A percentile compares a stretch with the other conserved stretches of the same genome.
These are phyloP conservation scores for Creontiades dilutus DNA, from an alignment of 2,888 invertebrate species.

Conservation along the genomic window DNA sequence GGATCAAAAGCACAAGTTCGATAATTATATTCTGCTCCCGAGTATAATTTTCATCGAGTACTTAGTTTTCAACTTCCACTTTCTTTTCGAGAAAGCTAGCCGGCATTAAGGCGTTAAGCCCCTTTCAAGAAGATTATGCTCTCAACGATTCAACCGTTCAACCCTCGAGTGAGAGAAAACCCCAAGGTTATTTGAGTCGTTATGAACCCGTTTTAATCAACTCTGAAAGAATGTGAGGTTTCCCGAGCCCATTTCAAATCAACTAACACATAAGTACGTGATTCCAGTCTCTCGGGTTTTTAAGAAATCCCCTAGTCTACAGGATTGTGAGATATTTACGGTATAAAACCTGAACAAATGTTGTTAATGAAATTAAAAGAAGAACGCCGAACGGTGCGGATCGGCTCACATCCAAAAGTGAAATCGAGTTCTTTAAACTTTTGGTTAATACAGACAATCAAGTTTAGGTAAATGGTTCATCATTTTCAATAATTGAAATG, in stretches of 20 bases:
- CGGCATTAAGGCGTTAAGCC: background rate
- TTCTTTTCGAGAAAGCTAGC: background rate
- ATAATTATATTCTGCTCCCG: too few relatives aligned
- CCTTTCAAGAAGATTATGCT: constrained; percentile 18
- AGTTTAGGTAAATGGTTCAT: too few relatives aligned
- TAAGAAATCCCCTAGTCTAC: background rate
- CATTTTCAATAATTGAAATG: too few relatives aligned
- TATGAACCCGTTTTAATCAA: background rate
- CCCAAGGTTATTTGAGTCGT: background rate
- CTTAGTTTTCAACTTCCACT: background rate
- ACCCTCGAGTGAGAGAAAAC: background rate
- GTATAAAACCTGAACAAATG: too few relatives aligned
- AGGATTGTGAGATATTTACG: too few relatives aligned
- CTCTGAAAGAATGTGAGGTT: background rate
- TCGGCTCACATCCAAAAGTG: too few relatives aligned
- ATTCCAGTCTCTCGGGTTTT: background rate
- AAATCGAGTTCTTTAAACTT: too few relatives aligned
- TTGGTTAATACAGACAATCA: too few relatives aligned
- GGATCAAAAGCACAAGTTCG: too few relatives aligned
- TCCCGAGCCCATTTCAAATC: background rate
- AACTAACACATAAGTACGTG: background rate
- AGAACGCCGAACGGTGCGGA: too few relatives aligned
- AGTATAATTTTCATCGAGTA: background rate
- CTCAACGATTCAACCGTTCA: too few relatives aligned
- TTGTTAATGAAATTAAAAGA: too few relatives aligned